These are phyloP conservation scores for Sesamia inferens DNA, from an alignment of 2,888 invertebrate genomes.

Conservation along the genomic window DNA sequence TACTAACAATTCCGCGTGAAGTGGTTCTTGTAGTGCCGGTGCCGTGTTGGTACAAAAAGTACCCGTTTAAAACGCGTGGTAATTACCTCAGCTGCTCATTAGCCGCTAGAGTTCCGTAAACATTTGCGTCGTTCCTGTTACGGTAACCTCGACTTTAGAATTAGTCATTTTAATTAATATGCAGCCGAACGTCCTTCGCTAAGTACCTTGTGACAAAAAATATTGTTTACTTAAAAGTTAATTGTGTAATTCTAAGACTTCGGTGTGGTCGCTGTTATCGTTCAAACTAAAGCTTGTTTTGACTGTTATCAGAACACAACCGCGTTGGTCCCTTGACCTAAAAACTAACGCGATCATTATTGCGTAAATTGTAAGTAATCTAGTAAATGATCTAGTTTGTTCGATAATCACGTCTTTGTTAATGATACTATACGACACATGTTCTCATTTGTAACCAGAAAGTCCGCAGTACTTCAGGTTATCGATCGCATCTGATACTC, in stretches of 20 bases:
- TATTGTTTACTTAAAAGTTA: neutral
- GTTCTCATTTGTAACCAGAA: conserved; percentile 11
- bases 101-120: conserved; percentile 41
- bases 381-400: conserved; percentile 19
- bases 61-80: conserved; percentile 30
- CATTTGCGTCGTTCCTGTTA: conserved; percentile 36
- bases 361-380: conserved; percentile 52
- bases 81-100: conserved; percentile 25
- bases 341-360: conserved; percentile 46
- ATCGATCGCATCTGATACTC: conserved; percentile 33
- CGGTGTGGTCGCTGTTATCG: conserved; percentile 25
- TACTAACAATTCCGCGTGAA: conserved; percentile 14
- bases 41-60: conserved; percentile 19
- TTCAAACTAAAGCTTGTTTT: conserved; percentile 29
- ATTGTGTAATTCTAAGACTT: conserved; percentile 3
- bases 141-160: conserved; percentile 41
- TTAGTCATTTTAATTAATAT: conserved; percentile 28
- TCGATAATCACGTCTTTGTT: conserved; percentile 44
- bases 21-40: neutral
- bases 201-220: neutral
- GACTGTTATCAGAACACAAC: conserved; percentile 48
- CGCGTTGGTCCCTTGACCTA: conserved; percentile 57
- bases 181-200: conserved; percentile 28
- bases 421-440: conserved; percentile 7
- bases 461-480: conserved; percentile 13